phyloP scores from a whole-genome alignment of 2,113 vertebrate species.

The Gadus macrocephalus region DNA sequence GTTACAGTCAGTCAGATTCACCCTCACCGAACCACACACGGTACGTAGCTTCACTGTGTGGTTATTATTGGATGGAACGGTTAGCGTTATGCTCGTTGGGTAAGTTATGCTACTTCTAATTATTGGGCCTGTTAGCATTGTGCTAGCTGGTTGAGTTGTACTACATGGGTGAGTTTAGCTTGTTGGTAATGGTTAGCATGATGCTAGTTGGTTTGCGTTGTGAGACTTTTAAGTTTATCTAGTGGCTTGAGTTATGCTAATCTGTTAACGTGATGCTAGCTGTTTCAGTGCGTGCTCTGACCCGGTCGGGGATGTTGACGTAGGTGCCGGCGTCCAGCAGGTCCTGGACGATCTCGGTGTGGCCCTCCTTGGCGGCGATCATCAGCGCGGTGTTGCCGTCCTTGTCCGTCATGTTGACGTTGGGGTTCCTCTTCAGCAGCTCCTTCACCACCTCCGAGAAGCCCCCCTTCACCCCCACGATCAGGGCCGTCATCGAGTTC shows the following conservation, averaged over 20 bases:
- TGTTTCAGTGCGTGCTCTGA: conserved; percentile 51
- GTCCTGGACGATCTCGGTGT: conserved; percentile 94
- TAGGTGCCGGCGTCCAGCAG: conserved; percentile 95
- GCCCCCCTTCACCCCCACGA: conserved; percentile 91
- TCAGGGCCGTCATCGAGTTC: conserved; percentile 98
- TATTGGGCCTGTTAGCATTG: neutral
- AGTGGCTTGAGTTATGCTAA: too few relatives aligned
- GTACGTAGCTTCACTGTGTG: too few relatives aligned
- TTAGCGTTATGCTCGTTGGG: too few relatives aligned
- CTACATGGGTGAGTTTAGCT: too few relatives aligned
- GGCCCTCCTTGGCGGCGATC: conserved; percentile 95
- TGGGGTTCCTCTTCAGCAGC: conserved; percentile 93
- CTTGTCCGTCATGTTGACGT: conserved; percentile 96
- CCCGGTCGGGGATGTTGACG: conserved; percentile 95
- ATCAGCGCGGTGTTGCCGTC: conserved; percentile 97
- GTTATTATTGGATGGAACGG: too few relatives aligned
- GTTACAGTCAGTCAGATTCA: too few relatives aligned
- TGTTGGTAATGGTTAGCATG: too few relatives aligned
- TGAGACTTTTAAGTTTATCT: too few relatives aligned
- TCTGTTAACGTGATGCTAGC: too few relatives aligned
- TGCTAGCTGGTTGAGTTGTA: neutral
- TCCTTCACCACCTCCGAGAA: conserved; percentile 94
- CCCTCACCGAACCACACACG: too few relatives aligned
- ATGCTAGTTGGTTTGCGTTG: too few relatives aligned
- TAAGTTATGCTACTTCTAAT: too few relatives aligned